phyloP scores from a whole-genome alignment of 2,113 vertebrate genomes.

The Vidua macroura region DNA sequence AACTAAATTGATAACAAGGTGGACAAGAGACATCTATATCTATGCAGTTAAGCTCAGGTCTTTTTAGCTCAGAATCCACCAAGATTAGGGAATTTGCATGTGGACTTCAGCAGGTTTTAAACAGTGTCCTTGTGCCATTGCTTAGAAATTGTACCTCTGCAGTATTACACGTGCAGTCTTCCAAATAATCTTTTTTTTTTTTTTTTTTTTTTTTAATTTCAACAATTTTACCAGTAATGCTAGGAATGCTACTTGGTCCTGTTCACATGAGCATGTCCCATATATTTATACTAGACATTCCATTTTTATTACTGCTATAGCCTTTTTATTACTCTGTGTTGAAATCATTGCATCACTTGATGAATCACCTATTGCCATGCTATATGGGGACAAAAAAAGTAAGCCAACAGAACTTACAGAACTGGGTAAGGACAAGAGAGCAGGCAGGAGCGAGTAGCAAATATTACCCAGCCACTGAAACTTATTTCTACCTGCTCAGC shows the following conservation, averaged over 20 bases:
- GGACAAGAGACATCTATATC: neutral
- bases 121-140: neutral
- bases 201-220: neutral
- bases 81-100: neutral
- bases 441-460: neutral
- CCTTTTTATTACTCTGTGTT: neutral
- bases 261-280: neutral
- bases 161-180: neutral
- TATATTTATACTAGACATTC: slow-evolving; percentile 21
- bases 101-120: neutral
- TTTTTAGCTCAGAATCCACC: neutral
- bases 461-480: neutral
- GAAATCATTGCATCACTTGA: neutral
- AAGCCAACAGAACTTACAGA: neutral
- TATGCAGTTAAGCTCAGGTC: neutral
- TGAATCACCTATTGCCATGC: neutral
- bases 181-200: neutral
- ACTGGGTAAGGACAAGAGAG: neutral
- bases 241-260: neutral
- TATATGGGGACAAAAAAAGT: neutral
- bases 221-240: neutral
- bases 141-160: neutral
- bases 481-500: neutral
- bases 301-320: slow-evolving; percentile 31
- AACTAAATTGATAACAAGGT: neutral